phyloP scores from a whole-genome alignment of 1,140 invertebrate genomes.

The Drosophila kurseongensis region DNA sequence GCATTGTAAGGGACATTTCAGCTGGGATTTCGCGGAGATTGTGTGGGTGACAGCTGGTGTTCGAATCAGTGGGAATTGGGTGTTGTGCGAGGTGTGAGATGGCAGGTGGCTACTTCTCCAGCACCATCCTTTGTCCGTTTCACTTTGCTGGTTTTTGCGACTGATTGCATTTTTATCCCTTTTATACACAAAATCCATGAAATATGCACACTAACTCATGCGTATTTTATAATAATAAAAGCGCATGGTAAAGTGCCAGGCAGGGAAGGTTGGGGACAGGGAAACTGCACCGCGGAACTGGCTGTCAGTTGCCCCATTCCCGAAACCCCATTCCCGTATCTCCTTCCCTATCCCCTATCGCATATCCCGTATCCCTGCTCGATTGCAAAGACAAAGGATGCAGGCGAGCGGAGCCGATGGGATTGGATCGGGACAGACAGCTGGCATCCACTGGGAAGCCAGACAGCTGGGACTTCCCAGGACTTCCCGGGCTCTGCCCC shows the following conservation, averaged over 20 bases:
- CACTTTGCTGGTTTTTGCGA: slow-evolving; percentile 81
- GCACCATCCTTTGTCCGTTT: slow-evolving; percentile 63
- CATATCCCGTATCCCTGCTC: background rate
- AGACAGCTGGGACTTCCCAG: slow-evolving; percentile 35
- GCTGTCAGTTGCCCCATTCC: slow-evolving; percentile 17
- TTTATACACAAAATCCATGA: slow-evolving; percentile 82
- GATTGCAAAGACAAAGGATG: slow-evolving; percentile 69
- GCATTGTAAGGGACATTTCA: slow-evolving; percentile 36
- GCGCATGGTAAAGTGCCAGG: slow-evolving; percentile 51
- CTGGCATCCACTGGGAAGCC: slow-evolving; percentile 32
- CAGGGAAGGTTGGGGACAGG: slow-evolving; percentile 1
- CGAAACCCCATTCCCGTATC: background rate
- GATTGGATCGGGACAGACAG: slow-evolving; percentile 25
- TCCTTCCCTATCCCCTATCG: background rate
- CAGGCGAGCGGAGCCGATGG: slow-evolving; percentile 36
- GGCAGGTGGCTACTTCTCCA: background rate
- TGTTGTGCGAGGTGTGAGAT: background rate
- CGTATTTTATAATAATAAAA: slow-evolving; percentile 83
- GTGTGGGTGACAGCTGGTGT: slow-evolving; percentile 22
- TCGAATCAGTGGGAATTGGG: background rate
- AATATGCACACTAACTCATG: slow-evolving; percentile 83
- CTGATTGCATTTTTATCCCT: slow-evolving; percentile 82
- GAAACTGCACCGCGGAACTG: slow-evolving; percentile 19
- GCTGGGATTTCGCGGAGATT: slow-evolving; percentile 47
- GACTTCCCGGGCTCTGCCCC: background rate